A percentile compares a stretch with the other conserved stretches of the same genome.
These are phyloP conservation scores for Psilopogon haemacephalus DNA, from an alignment of 2,113 vertebrate genomes.

Conservation along the genomic window DNA sequence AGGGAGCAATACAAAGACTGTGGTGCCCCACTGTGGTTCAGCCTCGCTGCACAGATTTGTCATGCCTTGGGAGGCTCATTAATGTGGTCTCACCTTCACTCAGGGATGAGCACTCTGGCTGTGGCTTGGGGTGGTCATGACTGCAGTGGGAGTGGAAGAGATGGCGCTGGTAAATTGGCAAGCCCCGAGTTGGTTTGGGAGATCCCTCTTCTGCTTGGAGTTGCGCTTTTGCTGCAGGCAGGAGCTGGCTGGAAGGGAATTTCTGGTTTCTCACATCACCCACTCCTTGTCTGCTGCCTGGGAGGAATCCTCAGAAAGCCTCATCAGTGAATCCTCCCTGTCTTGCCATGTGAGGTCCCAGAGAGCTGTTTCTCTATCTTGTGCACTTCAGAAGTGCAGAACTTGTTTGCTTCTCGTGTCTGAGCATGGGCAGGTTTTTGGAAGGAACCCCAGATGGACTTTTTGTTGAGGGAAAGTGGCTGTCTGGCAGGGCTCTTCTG, in stretches of 20 bases:
- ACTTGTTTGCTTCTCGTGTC: background rate
- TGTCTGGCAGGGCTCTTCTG: background rate
- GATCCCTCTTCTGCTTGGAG: fast-evolving
- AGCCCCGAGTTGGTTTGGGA: too few species aligned
- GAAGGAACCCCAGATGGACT: background rate
- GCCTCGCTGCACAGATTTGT: fast-evolving
- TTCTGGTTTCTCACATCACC: background rate
- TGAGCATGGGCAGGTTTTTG: fast-evolving
- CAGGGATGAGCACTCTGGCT: fast-evolving
- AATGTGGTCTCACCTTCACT: fast-evolving
- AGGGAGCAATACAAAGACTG: background rate
- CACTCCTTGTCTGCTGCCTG: background rate
- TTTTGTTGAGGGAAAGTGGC: too few species aligned
- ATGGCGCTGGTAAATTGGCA: background rate
- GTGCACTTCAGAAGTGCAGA: fast-evolving
- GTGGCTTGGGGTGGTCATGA: fast-evolving
- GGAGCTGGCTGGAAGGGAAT: background rate
- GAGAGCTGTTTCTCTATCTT: fast-evolving
- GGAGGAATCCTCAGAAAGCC: background rate
- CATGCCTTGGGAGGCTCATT: fast-evolving
- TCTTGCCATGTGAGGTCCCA: fast-evolving
- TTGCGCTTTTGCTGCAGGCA: background rate
- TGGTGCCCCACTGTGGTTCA: fast-evolving
- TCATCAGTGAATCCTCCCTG: background rate
- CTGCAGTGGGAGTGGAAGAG: fast-evolving